These are phyloP conservation scores for Manis pentadactyla DNA, from an alignment of 2,797 vertebrate genomes.

Conservation along the genomic window DNA sequence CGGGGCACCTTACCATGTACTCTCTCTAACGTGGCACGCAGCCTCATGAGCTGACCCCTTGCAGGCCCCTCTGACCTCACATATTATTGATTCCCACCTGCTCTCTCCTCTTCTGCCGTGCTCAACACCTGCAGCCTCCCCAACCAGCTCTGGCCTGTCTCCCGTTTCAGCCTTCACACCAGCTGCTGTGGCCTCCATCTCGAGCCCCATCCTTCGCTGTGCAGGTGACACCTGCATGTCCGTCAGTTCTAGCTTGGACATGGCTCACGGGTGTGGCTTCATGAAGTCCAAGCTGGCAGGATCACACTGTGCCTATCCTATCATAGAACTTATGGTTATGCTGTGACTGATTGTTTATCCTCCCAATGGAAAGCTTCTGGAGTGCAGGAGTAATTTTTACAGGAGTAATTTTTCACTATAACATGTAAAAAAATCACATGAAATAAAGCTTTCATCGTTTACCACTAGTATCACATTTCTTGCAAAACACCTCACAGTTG, in stretches of 20 bases:
- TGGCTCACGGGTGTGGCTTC: not conserved
- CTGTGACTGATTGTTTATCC: not conserved
- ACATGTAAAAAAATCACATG: not conserved
- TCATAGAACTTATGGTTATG: not conserved
- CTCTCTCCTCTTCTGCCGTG: not conserved
- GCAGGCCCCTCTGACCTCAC: not conserved
- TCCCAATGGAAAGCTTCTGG: not conserved
- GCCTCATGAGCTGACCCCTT: conserved; percentile 18
- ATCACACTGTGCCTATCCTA: not conserved
- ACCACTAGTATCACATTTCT: not conserved
- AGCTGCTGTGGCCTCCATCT: not conserved
- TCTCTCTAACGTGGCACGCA: not conserved
- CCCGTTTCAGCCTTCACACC: not conserved
- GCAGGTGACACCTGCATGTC: not conserved
- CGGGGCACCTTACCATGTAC: not conserved
- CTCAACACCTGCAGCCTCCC: conserved; percentile 58
- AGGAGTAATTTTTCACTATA: not conserved
- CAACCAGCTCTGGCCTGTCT: not conserved
- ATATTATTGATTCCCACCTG: conserved; percentile 40
- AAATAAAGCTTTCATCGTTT: not conserved
- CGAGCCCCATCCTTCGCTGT: not conserved
- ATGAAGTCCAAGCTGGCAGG: not conserved
- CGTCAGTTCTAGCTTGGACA: fast-evolving
- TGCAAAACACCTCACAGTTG: not conserved
- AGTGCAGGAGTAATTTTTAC: not conserved